Conservation (phyloP, 2,888 invertebrate genomes). For the Chydorus sphaericus region DNA sequence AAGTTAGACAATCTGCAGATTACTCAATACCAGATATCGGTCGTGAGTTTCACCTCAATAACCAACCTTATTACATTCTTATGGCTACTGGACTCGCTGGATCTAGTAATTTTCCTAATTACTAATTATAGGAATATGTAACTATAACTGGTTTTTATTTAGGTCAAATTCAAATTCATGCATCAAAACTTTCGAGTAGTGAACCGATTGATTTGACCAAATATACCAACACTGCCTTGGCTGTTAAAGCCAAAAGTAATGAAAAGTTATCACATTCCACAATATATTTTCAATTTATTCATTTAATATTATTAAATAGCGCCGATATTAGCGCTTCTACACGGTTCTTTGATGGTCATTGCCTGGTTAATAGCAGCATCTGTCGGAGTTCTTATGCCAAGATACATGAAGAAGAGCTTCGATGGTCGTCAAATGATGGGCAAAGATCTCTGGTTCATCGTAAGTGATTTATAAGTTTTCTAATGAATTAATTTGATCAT, state of each 20-base stretch:
- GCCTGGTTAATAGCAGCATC: conserved; percentile 83
- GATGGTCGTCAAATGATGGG: conserved; percentile 62
- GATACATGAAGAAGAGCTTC: conserved; percentile 83
- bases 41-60: conserved; percentile 4
- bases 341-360: conserved; percentile 71
- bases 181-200: too few species aligned
- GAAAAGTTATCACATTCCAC: too few species aligned
- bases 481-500: not conserved
- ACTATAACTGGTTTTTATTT: too few species aligned
- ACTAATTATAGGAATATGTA: too few species aligned
- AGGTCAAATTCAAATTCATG: too few species aligned
- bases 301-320: too few species aligned
- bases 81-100: conserved; percentile 7
- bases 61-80: conserved; percentile 1
- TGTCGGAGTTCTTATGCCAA: conserved; percentile 66
- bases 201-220: too few species aligned
- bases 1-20: not conserved
- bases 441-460: conserved; percentile 86
- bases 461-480: conserved; percentile 37
- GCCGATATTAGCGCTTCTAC: too few species aligned
- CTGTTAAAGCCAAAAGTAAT: too few species aligned
- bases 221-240: too few species aligned
- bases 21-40: not conserved
- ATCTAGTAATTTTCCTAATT: too few species aligned
- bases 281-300: too few species aligned